Evolutionary conservation across 2,113 vertebrate species (phyloP), one percentile per base, ranked within the genome.

Genomic region (Opisthocomus hoazin): DNA sequence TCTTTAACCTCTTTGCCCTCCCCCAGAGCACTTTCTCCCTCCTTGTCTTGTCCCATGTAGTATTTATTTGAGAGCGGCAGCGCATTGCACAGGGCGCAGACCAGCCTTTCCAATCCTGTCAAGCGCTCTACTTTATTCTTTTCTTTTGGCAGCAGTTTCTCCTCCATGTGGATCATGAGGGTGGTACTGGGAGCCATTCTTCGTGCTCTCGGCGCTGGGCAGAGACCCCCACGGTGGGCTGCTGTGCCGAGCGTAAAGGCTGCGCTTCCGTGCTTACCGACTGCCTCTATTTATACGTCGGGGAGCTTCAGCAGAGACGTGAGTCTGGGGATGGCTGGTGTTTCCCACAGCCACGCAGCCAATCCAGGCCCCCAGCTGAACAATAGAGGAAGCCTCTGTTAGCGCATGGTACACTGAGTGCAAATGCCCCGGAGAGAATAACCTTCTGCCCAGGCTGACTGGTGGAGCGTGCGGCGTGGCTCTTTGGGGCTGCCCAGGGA

Each of bases 331-430:
- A 56, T 69, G 2, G 69, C 93, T 70, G n/a, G 66, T 80, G 90
- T 97, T 98, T 98, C 98, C 98, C 98, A 98, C 97, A 97, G 93
- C 96, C 71, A 0, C 6, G 12, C 84, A 60, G 88, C 97, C 97
- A 98, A 98, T 98, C 97, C 95, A 32, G 91, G 89, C 87, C 23
- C 5, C 2, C 71, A 53, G 93, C 3, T 12, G 71, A 68, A 97
- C 94, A 97, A 97, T 94, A 63, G 95, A 45, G 93, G 85, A 91
- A 91, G 91, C 96, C 75, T 91, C 96, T 37, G 81, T 94, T 94
- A 97, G 87, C 5, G 71, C 94, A 97, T 41, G 96, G 91, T 92
- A 77, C 93, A 50, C 34, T 96, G 96, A 60, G 36, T 39, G 68
- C 87, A 73, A 97, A 97, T 96, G 96, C 94, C 97, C 94, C 2